Conservation (phyloP, 2,113 vertebrate species). For the Sigmodon hispidus region DNA sequence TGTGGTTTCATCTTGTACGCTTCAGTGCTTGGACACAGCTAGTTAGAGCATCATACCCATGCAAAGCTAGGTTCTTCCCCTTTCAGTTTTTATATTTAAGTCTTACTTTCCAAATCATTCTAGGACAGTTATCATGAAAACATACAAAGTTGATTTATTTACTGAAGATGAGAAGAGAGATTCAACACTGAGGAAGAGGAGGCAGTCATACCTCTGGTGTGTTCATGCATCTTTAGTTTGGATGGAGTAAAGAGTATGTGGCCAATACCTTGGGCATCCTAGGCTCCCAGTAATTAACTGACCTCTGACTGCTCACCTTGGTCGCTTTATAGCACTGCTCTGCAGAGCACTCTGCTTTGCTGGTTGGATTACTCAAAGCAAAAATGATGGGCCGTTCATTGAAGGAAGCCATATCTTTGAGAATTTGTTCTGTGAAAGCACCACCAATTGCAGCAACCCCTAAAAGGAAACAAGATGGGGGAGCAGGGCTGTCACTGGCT, state of each 20-base stretch:
- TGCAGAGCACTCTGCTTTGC: conserved; percentile 98
- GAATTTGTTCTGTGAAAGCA: conserved; percentile 94
- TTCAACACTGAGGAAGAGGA: not conserved
- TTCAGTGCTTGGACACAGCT: conserved; percentile 45
- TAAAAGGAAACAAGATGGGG: conserved; percentile 78
- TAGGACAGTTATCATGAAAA: conserved; percentile 25
- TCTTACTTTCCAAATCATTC: conserved; percentile 40
- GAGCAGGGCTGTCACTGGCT: not conserved
- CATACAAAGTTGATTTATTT: conserved; percentile 11
- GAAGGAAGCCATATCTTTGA: conserved; percentile 94
- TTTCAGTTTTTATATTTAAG: conserved; percentile 20
- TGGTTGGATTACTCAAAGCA: conserved; percentile 98
- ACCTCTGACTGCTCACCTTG: conserved; percentile 86
- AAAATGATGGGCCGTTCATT: conserved; percentile 96
- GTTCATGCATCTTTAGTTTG: conserved; percentile 10
- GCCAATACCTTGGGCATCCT: not conserved
- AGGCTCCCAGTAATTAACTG: not conserved
- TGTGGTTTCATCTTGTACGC: conserved; percentile 52
- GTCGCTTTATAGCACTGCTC: conserved; percentile 96
- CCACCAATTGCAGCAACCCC: conserved; percentile 95
- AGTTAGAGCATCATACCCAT: conserved; percentile 53
- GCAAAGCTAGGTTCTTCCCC: not conserved
- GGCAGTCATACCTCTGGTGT: not conserved
- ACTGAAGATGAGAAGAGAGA: not conserved
- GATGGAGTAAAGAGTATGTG: not conserved